A percentile compares a stretch with the other conserved stretches of the same genome.
These are phyloP conservation scores for Dioctria rufipes DNA, from an alignment of 2,888 invertebrate genomes.

Conservation along the genomic window DNA sequence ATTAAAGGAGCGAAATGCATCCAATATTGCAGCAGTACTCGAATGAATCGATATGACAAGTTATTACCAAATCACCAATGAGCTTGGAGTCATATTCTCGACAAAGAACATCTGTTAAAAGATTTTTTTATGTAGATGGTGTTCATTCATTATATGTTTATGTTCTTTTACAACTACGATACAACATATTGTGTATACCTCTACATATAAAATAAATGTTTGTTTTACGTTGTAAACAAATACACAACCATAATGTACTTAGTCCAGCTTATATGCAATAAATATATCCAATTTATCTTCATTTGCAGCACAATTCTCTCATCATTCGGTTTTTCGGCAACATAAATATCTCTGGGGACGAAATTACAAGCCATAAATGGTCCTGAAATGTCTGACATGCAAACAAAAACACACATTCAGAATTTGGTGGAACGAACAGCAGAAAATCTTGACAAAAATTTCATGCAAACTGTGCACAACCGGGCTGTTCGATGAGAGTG, in stretches of 20 bases:
- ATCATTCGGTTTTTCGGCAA: background rate
- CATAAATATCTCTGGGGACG: background rate
- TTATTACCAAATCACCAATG: too few relatives aligned
- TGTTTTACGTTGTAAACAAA: background rate
- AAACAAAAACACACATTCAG: background rate
- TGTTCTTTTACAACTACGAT: too few relatives aligned
- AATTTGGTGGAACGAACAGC: background rate
- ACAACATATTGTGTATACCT: too few relatives aligned
- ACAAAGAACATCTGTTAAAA: too few relatives aligned
- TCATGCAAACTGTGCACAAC: background rate
- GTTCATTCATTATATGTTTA: too few relatives aligned
- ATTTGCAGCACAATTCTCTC: background rate
- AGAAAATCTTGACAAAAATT: background rate
- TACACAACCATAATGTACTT: background rate
- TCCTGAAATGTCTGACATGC: background rate
- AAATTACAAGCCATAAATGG: background rate
- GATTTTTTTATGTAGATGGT: too few relatives aligned
- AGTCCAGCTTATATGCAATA: background rate
- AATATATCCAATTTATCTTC: background rate
- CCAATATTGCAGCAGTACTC: too few relatives aligned
- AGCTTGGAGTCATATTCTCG: too few relatives aligned
- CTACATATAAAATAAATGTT: background rate
- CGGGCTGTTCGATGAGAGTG: background rate
- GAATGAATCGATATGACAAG: too few relatives aligned
- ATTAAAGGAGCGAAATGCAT: too few relatives aligned